These are phyloP conservation scores for Eumaeus atala DNA, from an alignment of 1,140 invertebrate species.

Conservation along the genomic window DNA sequence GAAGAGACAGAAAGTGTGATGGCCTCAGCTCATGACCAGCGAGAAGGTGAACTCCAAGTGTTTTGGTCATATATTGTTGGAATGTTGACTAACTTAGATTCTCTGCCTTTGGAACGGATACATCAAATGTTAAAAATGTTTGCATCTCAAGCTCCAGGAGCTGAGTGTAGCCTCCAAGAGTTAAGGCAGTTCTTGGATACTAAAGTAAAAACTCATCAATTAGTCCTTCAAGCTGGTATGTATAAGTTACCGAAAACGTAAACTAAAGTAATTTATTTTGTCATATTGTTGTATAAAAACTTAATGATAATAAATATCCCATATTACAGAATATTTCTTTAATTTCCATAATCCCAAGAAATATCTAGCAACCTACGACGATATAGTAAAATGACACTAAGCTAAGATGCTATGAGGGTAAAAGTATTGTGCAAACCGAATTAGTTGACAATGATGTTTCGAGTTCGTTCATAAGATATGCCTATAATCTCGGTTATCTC, in stretches of 20 bases:
- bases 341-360: too few relatives aligned
- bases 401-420: too few relatives aligned
- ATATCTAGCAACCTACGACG: too few relatives aligned
- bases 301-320: too few relatives aligned
- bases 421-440: too few relatives aligned
- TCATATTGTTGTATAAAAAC: too few relatives aligned
- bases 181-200: constrained; percentile 92
- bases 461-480: too few relatives aligned
- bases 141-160: constrained; percentile 88
- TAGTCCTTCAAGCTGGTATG: constrained; percentile 88
- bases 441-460: too few relatives aligned
- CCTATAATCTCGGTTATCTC: too few relatives aligned
- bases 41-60: constrained; percentile 94
- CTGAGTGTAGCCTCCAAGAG: constrained; percentile 92
- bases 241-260: constrained; percentile 88
- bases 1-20: constrained; percentile 94
- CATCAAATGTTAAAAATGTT: constrained; percentile 99
- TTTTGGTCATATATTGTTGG: constrained; percentile 98
- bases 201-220: constrained; percentile 92
- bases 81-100: constrained; percentile 96
- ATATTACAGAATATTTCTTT: too few relatives aligned
- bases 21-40: constrained; percentile 93
- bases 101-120: constrained; percentile 93
- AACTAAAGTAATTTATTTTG: too few relatives aligned
- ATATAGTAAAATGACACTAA: too few relatives aligned